Base-by-base conservation (phyloP, 2,888 invertebrate genomes). In the Sarcophaga carnaria region DNA sequence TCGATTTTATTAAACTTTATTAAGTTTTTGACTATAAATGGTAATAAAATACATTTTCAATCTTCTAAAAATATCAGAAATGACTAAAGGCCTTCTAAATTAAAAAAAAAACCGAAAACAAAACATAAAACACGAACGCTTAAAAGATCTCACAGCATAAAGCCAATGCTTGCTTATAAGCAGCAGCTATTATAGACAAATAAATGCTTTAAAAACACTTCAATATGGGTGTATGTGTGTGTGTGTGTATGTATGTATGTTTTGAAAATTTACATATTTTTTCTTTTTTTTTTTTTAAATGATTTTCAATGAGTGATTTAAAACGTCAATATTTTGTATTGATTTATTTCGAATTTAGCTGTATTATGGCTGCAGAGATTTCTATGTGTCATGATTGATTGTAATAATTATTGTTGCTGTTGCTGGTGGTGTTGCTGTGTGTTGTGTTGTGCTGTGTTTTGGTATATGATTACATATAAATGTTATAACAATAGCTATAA, bases 331-430 rank as follows among this genome's bases (percentile, higher is more conserved):
- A 71, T 64, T 22, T 37, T 49, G 75, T 74, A 64, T 78, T 86
- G 83, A 75, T 77, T 80, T 83, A 83, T 83, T 83, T 77, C 20
- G 67, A 77, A 83, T 67, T 87, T 54, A 54, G 54, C 54, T 74
- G 22, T 63, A 62, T 64, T 63, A 69, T 45, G 37, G 69, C 62
- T 49, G 54, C 54, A 54, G 54, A 47, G 10, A 54, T 54, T 74
- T 85, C 66, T 80, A 69, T 80, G 84, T 80, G 80, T 85, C 84
- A 85, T 85, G 80, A 85, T 85, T 85, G 84, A 85, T 85, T 85
- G 66, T 62, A 66, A 75, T 37, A 66, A 71, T 85, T 81, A 82
- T 85, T 70, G 70, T 75, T 78, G 74, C 37, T 71, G 75, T 11
- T 25, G 37, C 5, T 17, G 37, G 4, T 66, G 8, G 10, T 17